Evolutionary conservation across 2,797 vertebrate genomes (phyloP).

Genomic region (Smutsia gigantea): DNA sequence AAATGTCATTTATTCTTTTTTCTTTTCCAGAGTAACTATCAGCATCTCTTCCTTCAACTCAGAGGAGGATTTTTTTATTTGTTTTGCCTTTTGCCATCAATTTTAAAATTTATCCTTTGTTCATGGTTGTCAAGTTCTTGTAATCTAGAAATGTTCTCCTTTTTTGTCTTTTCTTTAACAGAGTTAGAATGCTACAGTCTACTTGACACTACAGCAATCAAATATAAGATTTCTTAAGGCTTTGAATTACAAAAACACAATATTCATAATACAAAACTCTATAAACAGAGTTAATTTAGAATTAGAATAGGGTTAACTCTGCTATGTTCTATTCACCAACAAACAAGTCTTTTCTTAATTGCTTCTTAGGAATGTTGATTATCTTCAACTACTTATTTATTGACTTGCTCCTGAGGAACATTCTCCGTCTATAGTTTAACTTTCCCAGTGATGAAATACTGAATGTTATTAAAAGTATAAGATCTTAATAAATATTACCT

Average conservation of each 20-base stretch:
- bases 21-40: constrained; percentile 18
- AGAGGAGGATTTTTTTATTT: not conserved
- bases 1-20: not conserved
- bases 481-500: not conserved
- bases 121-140: not conserved
- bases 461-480: not conserved
- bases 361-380: constrained; percentile 14
- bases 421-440: not conserved
- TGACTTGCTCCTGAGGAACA: not conserved
- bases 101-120: not conserved
- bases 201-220: not conserved
- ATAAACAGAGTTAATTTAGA: not conserved
- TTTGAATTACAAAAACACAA: constrained; percentile 26
- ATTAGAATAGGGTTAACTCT: not conserved
- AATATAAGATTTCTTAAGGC: constrained; percentile 6
- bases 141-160: constrained; percentile 17
- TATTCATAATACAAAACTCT: not conserved
- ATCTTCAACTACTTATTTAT: constrained; percentile 11
- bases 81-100: constrained; percentile 3
- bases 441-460: not conserved
- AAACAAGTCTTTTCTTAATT: not conserved
- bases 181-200: not conserved
- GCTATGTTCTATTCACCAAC: not conserved
- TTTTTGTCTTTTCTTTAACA: constrained; percentile 41
- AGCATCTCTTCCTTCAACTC: not conserved